Conservation (phyloP, 2,888 invertebrate species). For the Orchesellides sinensis region DNA sequence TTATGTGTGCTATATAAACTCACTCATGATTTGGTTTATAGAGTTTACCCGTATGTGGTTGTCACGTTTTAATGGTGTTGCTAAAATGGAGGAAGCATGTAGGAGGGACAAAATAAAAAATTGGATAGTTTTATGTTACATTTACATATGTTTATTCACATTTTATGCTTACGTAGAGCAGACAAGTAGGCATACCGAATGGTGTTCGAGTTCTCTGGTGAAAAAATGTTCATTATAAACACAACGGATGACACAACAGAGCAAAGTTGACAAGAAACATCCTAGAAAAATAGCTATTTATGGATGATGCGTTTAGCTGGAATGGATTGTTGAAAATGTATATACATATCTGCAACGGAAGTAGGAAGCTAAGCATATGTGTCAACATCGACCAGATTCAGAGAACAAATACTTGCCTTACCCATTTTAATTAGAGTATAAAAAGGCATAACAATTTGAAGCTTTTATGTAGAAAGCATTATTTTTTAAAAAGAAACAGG, state of each 20-base stretch:
- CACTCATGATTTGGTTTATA: neutral
- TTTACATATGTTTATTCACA: constrained; percentile 25
- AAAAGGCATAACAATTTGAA: neutral
- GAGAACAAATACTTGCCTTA: neutral
- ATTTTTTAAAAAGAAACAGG: neutral
- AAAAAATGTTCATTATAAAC: no score
- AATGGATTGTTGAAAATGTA: no score
- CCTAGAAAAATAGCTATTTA: no score
- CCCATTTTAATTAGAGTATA: neutral
- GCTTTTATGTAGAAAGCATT: neutral
- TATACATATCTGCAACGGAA: no score
- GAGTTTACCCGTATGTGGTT: neutral
- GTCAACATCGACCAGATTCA: no score
- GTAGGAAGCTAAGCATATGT: no score
- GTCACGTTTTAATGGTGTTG: constrained; percentile 23
- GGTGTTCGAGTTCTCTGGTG: neutral
- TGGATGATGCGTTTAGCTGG: no score
- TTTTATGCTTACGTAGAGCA: neutral
- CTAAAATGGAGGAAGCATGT: constrained; percentile 43
- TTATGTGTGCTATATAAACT: neutral
- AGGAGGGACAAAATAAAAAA: constrained; percentile 24
- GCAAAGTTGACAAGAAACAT: no score
- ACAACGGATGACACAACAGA: no score
- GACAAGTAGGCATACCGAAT: neutral
- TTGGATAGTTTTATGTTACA: constrained; percentile 13